These are phyloP conservation scores for Acanthisitta chloris DNA, from an alignment of 2,113 vertebrate genomes.

Conservation along the genomic window DNA sequence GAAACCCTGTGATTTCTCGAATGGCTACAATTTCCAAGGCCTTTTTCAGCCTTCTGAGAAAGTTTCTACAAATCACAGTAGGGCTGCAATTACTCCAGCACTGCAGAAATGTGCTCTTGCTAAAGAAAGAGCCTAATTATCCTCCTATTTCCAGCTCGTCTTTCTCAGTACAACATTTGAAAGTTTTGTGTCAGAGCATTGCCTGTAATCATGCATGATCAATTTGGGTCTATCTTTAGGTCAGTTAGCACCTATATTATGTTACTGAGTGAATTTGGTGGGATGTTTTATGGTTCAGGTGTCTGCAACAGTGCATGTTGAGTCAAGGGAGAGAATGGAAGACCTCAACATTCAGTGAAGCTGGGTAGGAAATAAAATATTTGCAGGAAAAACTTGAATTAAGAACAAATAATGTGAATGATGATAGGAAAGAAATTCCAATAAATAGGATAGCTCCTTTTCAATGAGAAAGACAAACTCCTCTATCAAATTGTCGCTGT, in stretches of 20 bases:
- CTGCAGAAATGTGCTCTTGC: neutral
- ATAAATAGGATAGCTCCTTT: neutral
- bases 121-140: constrained; percentile 42
- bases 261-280: neutral
- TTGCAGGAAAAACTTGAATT: neutral
- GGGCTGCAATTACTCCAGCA: neutral
- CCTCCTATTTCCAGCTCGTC: neutral
- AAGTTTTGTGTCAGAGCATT: neutral
- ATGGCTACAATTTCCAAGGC: neutral
- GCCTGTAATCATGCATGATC: neutral
- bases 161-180: neutral
- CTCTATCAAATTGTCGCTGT: neutral
- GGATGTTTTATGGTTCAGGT: neutral
- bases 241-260: neutral
- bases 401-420: neutral
- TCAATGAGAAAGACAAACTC: neutral
- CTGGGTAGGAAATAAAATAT: neutral
- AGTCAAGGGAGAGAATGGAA: neutral
- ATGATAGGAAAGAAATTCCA: neutral
- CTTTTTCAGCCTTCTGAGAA: neutral
- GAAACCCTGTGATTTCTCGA: neutral
- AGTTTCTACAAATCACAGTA: neutral
- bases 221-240: constrained; percentile 7
- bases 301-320: neutral
- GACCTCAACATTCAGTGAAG: neutral